Percentiles rank a stretch among this genome's conserved stretches.
Evolutionary conservation across 2,797 vertebrate species (phyloP).

Genomic region (Cuniculus paca): DNA sequence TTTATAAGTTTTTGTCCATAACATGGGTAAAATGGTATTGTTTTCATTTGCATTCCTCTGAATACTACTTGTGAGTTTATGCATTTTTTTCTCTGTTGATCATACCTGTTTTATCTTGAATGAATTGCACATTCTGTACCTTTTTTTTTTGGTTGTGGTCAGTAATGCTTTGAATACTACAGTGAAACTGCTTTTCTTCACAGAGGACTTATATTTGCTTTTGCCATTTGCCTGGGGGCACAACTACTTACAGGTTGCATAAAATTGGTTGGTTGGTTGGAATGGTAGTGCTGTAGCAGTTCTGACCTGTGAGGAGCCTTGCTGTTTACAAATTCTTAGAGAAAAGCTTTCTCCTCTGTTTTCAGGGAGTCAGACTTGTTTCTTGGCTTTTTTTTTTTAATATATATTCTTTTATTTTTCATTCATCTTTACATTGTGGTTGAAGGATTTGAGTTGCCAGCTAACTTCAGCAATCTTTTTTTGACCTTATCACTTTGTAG

Average conservation of each 20-base stretch:
- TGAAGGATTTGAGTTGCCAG: background rate
- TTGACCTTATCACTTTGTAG: background rate
- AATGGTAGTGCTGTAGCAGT: background rate
- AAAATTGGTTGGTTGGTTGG: background rate
- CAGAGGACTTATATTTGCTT: background rate
- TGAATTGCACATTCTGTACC: background rate
- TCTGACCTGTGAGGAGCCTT: background rate
- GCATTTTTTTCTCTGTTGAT: background rate
- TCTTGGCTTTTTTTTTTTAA: background rate
- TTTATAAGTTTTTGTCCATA: background rate
- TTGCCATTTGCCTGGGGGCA: background rate
- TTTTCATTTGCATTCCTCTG: background rate
- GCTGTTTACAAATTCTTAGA: background rate
- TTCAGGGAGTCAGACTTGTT: background rate
- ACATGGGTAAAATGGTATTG: background rate
- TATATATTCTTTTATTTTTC: background rate
- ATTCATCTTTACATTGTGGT: background rate
- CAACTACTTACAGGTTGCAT: background rate
- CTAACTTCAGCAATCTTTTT: background rate
- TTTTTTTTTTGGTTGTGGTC: background rate
- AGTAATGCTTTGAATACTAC: background rate
- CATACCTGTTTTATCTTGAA: background rate
- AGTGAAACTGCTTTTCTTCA: background rate
- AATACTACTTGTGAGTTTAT: background rate
- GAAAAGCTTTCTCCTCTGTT: background rate